Evolutionary conservation across 2,113 vertebrate species (phyloP).

Genomic region (Festucalex cinctus): DNA sequence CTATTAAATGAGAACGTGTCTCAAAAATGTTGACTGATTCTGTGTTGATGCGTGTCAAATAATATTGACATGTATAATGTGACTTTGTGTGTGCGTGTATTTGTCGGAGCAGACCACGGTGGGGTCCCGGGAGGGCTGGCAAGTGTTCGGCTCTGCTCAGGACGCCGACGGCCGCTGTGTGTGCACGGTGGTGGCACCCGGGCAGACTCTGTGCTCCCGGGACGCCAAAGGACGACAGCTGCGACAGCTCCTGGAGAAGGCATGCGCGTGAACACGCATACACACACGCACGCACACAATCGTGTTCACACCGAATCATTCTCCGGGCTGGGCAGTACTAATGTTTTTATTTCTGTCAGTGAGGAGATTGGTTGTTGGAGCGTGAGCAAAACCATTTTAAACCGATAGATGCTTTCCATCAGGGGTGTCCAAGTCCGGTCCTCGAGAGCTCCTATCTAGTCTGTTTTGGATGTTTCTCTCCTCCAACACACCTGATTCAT

Average conservation of each 20-base stretch:
- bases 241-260: slow-evolving; percentile 95
- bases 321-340: neutral
- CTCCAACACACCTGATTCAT: no score
- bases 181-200: slow-evolving; percentile 96
- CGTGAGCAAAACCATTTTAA: no score
- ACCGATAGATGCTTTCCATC: no score
- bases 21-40: no score
- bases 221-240: slow-evolving; percentile 96
- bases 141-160: slow-evolving; percentile 97
- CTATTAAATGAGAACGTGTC: no score
- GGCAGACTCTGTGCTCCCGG: slow-evolving; percentile 94
- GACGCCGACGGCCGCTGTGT: slow-evolving; percentile 95
- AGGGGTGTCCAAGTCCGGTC: no score
- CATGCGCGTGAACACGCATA: slow-evolving; percentile 29
- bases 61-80: neutral
- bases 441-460: no score
- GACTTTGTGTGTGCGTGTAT: slow-evolving; percentile 7
- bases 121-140: slow-evolving; percentile 95
- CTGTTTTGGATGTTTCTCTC: no score
- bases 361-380: neutral
- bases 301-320: neutral
- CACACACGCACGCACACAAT: slow-evolving; percentile 21
- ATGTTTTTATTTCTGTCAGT: neutral
- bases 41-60: no score
- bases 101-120: slow-evolving; percentile 78